Conservation (phyloP, 2,113 vertebrate genomes). For the Chrysochloris asiatica region DNA sequence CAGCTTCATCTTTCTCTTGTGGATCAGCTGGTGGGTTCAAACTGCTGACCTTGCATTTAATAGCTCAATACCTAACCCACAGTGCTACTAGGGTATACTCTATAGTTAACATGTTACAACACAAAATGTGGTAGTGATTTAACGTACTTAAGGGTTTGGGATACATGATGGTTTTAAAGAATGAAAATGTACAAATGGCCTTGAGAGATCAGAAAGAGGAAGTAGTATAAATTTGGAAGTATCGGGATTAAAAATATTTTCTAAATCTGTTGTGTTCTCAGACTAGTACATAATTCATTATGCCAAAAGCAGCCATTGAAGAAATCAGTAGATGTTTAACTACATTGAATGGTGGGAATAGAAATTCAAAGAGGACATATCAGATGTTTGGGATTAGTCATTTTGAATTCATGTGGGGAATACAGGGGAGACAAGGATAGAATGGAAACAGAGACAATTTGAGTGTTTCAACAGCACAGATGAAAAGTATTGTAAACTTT, state of each 20-base stretch:
- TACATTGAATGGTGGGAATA: neutral
- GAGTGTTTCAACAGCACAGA: neutral
- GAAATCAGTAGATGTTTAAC: neutral
- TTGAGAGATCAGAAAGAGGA: neutral
- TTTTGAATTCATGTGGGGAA: constrained; percentile 19
- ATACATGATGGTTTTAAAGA: neutral
- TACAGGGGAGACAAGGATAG: neutral
- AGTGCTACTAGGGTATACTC: no score
- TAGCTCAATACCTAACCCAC: no score
- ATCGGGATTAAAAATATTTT: neutral
- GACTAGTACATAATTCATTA: neutral
- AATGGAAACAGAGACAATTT: neutral
- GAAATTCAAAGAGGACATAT: neutral
- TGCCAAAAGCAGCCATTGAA: neutral
- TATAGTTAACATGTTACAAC: neutral
- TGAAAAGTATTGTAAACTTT: neutral
- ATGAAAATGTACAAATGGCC: neutral
- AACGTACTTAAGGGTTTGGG: neutral
- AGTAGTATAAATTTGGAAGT: neutral
- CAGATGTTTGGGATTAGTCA: neutral
- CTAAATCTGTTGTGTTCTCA: neutral
- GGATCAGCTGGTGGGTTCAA: no score
- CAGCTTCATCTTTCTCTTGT: no score
- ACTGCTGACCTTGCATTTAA: no score
- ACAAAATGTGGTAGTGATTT: neutral